Evolutionary conservation across 1,140 invertebrate genomes (phyloP).

Genomic region (Phenacoccus solenopsis): DNA sequence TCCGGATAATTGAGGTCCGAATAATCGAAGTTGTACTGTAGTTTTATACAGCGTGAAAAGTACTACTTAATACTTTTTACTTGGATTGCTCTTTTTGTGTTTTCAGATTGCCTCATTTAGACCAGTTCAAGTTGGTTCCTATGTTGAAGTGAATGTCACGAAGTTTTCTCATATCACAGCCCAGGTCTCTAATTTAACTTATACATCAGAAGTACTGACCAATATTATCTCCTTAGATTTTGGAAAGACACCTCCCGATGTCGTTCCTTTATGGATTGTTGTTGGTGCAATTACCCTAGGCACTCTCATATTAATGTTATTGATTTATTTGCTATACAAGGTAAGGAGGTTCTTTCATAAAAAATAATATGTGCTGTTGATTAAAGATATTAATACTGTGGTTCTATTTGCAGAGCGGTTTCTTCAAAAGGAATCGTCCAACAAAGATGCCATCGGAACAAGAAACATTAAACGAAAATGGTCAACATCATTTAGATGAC

Average conservation of each 20-base stretch:
- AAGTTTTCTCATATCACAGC: constrained; percentile 59
- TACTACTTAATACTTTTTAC: no score
- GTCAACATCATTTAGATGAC: no score
- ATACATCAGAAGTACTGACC: constrained; percentile 49
- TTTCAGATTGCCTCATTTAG: constrained; percentile 39
- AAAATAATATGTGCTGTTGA: background rate
- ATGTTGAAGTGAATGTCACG: constrained; percentile 56
- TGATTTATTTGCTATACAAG: constrained; percentile 72
- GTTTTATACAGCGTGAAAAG: no score
- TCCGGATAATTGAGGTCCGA: no score
- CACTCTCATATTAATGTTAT: constrained; percentile 61
- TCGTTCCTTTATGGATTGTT: constrained; percentile 76
- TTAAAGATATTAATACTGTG: constrained; percentile 6
- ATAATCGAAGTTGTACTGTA: no score
- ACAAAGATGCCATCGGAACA: constrained; percentile 59
- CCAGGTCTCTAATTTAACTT: constrained; percentile 35
- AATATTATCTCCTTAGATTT: constrained; percentile 49
- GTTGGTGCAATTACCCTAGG: constrained; percentile 70
- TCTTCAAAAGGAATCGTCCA: constrained; percentile 82
- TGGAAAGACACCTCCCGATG: constrained; percentile 34
- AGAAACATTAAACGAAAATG: constrained; percentile 34
- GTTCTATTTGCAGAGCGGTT: constrained; percentile 59
- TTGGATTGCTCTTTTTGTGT: no score
- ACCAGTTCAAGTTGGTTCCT: constrained; percentile 53
- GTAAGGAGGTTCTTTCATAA: constrained; percentile 36